Conservation (phyloP, 2,113 vertebrate genomes). For the Neotoma lepida region DNA sequence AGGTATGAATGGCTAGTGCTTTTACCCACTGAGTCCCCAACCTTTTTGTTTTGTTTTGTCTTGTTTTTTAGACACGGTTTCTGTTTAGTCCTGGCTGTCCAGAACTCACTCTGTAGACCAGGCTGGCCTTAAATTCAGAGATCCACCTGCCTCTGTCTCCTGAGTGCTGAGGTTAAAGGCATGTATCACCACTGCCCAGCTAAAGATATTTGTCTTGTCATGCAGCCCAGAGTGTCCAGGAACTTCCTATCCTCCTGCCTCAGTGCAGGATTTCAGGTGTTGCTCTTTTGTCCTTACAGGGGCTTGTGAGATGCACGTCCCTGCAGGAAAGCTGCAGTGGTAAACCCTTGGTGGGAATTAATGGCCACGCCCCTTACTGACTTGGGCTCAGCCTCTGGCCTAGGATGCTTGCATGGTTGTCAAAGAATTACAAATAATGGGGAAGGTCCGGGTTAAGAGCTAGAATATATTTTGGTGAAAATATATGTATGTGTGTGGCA, state of each 20-base stretch:
- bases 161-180: neutral
- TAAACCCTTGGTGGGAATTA: too few relatives aligned
- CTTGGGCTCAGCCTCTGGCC: neutral
- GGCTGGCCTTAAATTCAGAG: neutral
- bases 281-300: neutral
- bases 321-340: neutral
- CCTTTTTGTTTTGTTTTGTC: neutral
- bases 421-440: neutral
- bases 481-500: neutral
- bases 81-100: neutral
- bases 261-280: neutral
- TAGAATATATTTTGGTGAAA: constrained; percentile 56
- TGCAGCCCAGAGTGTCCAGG: neutral
- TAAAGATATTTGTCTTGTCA: neutral
- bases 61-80: neutral
- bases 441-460: constrained; percentile 46
- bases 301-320: neutral
- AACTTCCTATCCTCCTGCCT: neutral
- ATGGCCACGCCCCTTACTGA: fast-evolving
- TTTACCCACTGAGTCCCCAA: neutral
- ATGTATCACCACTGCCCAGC: neutral
- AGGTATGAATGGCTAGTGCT: neutral
- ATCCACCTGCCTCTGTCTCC: neutral
- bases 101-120: neutral
- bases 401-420: neutral